phyloP scores from a whole-genome alignment of 2,113 vertebrate species.

The Fukomys damarensis region DNA sequence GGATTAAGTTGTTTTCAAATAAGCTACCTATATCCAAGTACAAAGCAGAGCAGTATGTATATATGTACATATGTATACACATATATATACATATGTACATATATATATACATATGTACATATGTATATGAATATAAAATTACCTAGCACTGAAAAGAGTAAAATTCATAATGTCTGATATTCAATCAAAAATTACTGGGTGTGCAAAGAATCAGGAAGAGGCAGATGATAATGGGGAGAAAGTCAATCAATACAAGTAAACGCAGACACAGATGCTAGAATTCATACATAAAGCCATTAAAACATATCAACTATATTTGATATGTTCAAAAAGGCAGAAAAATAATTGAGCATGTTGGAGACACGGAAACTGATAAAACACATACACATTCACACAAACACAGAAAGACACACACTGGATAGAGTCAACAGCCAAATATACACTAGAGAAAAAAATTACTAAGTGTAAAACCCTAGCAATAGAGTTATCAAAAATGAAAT shows the following conservation, averaged over 20 bases:
- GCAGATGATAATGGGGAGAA: not conserved
- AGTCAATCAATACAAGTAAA: slow-evolving; percentile 1
- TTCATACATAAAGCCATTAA: not conserved
- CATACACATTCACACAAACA: not conserved
- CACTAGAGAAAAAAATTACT: not conserved
- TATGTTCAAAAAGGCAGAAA: not conserved
- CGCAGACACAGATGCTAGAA: not conserved
- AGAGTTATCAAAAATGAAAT: slow-evolving; percentile 13
- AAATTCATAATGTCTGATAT: slow-evolving; percentile 3
- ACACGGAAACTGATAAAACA: not conserved
- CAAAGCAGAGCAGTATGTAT: not conserved
- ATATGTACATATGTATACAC: too few species aligned
- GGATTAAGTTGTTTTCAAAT: not conserved
- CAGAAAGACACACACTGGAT: not conserved
- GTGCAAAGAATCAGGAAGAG: not conserved
- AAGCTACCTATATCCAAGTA: not conserved
- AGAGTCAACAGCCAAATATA: not conserved
- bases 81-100: too few species aligned
- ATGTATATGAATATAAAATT: not conserved
- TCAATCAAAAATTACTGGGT: not conserved
- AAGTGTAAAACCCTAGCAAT: not conserved
- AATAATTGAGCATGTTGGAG: not conserved
- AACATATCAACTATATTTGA: not conserved
- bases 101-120: too few species aligned
- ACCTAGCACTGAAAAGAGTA: not conserved